Percentiles rank a stretch among this genome's conserved stretches.
These are phyloP conservation scores for Eretmocerus hayati DNA, from an alignment of 2,888 invertebrate species.

Conservation along the genomic window DNA sequence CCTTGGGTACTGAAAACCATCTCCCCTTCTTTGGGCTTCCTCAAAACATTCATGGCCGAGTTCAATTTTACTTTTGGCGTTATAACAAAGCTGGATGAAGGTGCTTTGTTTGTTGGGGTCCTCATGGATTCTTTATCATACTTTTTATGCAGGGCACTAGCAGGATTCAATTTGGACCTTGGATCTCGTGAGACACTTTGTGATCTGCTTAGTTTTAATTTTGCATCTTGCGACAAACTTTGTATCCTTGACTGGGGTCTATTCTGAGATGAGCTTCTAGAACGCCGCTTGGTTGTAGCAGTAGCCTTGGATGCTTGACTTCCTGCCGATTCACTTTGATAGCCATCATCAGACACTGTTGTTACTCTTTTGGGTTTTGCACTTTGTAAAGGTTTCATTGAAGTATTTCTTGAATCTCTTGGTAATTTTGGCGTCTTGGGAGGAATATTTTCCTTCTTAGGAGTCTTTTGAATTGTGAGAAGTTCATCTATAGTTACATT, in stretches of 20 bases:
- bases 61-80: slow-evolving; percentile 55
- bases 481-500: slow-evolving; percentile 31
- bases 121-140: slow-evolving; percentile 23
- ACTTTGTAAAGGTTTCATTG: slow-evolving; percentile 13
- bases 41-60: slow-evolving; percentile 55
- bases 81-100: slow-evolving; percentile 25
- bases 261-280: no score
- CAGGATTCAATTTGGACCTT: slow-evolving; percentile 20
- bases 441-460: slow-evolving; percentile 25
- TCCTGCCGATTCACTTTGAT: slow-evolving; percentile 33
- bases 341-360: slow-evolving; percentile 38
- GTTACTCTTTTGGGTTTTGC: slow-evolving; percentile 30
- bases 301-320: slow-evolving; percentile 16
- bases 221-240: slow-evolving; percentile 26
- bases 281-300: slow-evolving; percentile 5
- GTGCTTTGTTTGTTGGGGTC: slow-evolving; percentile 27
- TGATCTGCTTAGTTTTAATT: slow-evolving; percentile 14
- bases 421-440: slow-evolving; percentile 14
- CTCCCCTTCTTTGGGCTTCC: slow-evolving; percentile 59
- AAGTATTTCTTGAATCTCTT: slow-evolving; percentile 14
- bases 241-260: no score
- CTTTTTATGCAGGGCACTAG: slow-evolving; percentile 14
- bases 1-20: slow-evolving; percentile 63
- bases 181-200: slow-evolving; percentile 27
- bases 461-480: slow-evolving; percentile 5